Evolutionary conservation across 2,113 vertebrate genomes (phyloP).

Genomic region (Centropus bengalensis): DNA sequence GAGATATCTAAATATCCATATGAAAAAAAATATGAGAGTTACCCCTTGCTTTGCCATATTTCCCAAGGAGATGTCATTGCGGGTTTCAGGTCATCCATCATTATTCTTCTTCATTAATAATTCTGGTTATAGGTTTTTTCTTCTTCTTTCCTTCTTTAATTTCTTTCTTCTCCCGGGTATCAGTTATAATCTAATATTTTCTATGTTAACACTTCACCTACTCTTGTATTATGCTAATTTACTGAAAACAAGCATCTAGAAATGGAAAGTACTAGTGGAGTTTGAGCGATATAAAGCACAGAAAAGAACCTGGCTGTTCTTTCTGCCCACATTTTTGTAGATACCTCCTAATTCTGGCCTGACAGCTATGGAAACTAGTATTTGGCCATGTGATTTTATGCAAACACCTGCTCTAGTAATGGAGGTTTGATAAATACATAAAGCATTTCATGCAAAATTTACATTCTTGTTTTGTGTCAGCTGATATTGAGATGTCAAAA

Average conservation of each 20-base stretch:
- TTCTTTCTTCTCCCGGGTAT: not conserved
- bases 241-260: not conserved
- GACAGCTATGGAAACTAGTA: not conserved
- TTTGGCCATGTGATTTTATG: conserved; percentile 5
- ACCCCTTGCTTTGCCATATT: not conserved
- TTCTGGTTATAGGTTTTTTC: not conserved
- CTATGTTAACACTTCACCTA: not conserved
- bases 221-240: not conserved
- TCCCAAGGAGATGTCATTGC: not conserved
- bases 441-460: not conserved
- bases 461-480: not conserved
- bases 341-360: not conserved
- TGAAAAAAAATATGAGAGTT: not conserved
- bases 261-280: not conserved
- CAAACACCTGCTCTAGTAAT: not conserved
- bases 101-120: not conserved
- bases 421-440: not conserved
- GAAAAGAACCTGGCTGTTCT: not conserved
- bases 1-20: not conserved
- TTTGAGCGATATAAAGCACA: not conserved
- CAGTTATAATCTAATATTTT: not conserved
- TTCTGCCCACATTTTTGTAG: not conserved
- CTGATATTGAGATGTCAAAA: not conserved
- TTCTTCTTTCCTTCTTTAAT: not conserved
- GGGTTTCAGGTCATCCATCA: not conserved